These are phyloP conservation scores for Babylonia areolata DNA, from an alignment of 1,140 invertebrate species.

Conservation along the genomic window DNA sequence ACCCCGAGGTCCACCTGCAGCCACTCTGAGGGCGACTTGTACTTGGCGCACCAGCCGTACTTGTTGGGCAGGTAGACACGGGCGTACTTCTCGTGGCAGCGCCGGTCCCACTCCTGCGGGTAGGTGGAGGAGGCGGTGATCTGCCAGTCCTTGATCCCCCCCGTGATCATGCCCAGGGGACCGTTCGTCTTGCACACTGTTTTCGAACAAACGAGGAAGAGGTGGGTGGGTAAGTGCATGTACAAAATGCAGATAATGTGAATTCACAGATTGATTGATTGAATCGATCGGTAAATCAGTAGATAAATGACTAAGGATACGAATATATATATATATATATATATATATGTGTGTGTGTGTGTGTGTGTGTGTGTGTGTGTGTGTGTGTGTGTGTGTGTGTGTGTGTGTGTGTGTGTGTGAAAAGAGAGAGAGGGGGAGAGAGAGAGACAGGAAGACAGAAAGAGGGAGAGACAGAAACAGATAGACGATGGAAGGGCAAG, in stretches of 20 bases:
- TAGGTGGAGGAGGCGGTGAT: constrained; percentile 79
- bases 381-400: no score
- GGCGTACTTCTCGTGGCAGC: constrained; percentile 79
- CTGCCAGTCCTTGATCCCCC: constrained; percentile 80
- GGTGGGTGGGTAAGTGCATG: neutral
- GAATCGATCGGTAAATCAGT: no score
- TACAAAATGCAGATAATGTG: no score
- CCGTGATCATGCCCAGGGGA: constrained; percentile 79
- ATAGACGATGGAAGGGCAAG: no score
- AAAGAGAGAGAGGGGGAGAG: no score
- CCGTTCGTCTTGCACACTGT: constrained; percentile 73
- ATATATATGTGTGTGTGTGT: neutral
- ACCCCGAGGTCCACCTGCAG: constrained; percentile 78
- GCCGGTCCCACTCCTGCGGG: constrained; percentile 76
- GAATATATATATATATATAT: neutral
- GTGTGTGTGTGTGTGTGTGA: no score
- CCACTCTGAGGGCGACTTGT: constrained; percentile 79
- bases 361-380: neutral
- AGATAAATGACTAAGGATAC: neutral
- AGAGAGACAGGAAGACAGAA: no score
- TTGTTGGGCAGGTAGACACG: constrained; percentile 78
- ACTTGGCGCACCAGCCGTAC: constrained; percentile 79
- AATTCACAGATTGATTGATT: no score
- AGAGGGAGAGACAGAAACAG: no score
- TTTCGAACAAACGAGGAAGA: constrained; percentile 29